phyloP scores from a whole-genome alignment of 2,113 vertebrate species.

The Petrocephalus microphthalmus region DNA sequence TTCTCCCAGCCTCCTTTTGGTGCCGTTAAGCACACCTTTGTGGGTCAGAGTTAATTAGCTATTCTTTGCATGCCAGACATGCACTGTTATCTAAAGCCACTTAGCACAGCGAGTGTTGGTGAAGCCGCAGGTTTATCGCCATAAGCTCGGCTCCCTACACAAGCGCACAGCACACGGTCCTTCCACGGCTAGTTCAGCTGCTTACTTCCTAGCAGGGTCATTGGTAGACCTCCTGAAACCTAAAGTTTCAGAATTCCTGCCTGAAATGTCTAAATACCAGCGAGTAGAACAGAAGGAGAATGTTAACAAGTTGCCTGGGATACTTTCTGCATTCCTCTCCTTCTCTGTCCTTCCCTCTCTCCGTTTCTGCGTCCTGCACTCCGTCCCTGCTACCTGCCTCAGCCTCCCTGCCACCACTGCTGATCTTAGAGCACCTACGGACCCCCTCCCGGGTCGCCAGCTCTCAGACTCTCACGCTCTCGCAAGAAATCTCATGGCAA shows the following conservation, averaged over 20 bases:
- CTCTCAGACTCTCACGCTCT: too few relatives aligned
- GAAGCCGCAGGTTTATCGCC: not conserved
- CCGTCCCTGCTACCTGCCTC: conserved; percentile 24
- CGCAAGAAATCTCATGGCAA: not conserved
- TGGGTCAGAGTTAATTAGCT: not conserved
- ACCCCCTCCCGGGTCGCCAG: not conserved
- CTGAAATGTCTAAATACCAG: not conserved
- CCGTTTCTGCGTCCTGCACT: not conserved
- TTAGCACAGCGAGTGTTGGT: not conserved
- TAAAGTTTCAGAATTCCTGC: not conserved
- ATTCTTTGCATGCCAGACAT: not conserved
- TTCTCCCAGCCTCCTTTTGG: not conserved
- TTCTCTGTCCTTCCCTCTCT: too few relatives aligned
- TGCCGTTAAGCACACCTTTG: not conserved
- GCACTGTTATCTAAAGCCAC: not conserved
- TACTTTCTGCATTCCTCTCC: too few relatives aligned
- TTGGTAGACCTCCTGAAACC: not conserved
- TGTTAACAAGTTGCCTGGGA: not conserved
- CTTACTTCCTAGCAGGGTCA: not conserved
- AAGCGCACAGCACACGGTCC: not conserved
- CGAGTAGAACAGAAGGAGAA: not conserved
- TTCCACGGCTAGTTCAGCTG: not conserved
- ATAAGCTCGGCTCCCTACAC: not conserved
- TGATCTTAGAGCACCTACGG: not conserved
- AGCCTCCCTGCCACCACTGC: conserved; percentile 17